These are phyloP conservation scores for Phallusia fumigata DNA, from an alignment of 23 tunicate species.

Conservation along the genomic window DNA sequence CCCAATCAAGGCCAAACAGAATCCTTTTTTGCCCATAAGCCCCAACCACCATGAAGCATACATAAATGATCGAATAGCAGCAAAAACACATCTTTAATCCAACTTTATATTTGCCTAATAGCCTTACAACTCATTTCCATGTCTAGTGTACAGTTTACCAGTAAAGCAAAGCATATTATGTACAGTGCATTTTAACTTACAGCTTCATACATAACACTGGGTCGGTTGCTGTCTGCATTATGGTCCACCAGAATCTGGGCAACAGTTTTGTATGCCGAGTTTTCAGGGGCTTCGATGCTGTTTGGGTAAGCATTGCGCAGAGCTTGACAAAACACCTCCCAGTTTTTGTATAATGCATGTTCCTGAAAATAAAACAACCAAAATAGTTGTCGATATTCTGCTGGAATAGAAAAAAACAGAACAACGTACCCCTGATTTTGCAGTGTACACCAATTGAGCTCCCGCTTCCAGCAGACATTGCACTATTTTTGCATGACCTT, in stretches of 20 bases:
- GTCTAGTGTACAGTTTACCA: no score
- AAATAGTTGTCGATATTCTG: no score
- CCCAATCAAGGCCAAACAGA: no score
- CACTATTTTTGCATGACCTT: slow-evolving; percentile 38
- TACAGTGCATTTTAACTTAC: slow-evolving; percentile 22
- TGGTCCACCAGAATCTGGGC: slow-evolving; percentile 48
- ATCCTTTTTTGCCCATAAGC: no score
- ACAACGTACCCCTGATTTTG: slow-evolving; percentile 26
- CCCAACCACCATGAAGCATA: no score
- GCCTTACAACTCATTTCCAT: no score
- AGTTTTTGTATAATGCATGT: slow-evolving; percentile 33
- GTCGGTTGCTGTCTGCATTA: slow-evolving; percentile 36
- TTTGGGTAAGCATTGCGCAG: slow-evolving; percentile 54
- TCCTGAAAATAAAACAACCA: slow-evolving; percentile 25
- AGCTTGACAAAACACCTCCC: slow-evolving; percentile 84
- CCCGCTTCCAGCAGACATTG: slow-evolving; percentile 51
- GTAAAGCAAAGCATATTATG: no score
- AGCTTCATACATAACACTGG: slow-evolving; percentile 59
- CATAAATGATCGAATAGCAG: no score
- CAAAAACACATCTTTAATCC: no score
- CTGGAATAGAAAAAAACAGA: no score
- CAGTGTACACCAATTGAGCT: slow-evolving; percentile 43
- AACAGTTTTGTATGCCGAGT: slow-evolving; percentile 26
- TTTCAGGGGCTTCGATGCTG: slow-evolving; percentile 23
- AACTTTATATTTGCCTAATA: no score